Conservation (phyloP, 37 sponge, comb jelly and placozoan species). For the Spongia lamella region DNA sequence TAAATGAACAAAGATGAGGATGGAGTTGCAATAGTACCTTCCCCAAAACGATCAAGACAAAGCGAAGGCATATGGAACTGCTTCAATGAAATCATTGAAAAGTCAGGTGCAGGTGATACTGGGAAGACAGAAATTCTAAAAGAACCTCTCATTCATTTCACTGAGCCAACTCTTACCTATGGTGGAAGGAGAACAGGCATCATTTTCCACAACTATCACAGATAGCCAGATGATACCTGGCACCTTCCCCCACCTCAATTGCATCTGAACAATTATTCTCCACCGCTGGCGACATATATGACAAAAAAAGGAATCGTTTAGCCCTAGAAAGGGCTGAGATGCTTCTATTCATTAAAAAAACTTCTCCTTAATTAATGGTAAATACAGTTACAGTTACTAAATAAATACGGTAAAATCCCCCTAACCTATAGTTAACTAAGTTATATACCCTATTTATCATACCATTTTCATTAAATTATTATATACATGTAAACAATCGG, state of each 20-base stretch:
- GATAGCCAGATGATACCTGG: slow-evolving; percentile 7
- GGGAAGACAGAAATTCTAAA: not conserved
- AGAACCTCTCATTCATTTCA: not conserved
- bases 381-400: no score
- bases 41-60: no score
- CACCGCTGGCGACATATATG: slow-evolving; percentile 9
- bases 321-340: slow-evolving; percentile 7
- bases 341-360: slow-evolving; percentile 25
- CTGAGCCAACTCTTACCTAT: slow-evolving; percentile 10
- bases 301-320: slow-evolving; percentile 4
- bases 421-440: no score
- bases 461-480: no score
- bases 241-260: slow-evolving; percentile 20
- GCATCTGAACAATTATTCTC: slow-evolving; percentile 20
- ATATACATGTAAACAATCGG: no score
- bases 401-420: no score
- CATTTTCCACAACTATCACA: not conserved
- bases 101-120: not conserved
- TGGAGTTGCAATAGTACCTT: no score
- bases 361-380: no score
- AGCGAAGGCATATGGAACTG: not conserved
- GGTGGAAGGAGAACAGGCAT: slow-evolving; percentile 5
- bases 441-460: no score
- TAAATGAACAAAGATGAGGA: no score
- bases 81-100: slow-evolving; percentile 1